Conservation (phyloP, 2,888 invertebrate genomes). For the Hoplodrina ambigua region DNA sequence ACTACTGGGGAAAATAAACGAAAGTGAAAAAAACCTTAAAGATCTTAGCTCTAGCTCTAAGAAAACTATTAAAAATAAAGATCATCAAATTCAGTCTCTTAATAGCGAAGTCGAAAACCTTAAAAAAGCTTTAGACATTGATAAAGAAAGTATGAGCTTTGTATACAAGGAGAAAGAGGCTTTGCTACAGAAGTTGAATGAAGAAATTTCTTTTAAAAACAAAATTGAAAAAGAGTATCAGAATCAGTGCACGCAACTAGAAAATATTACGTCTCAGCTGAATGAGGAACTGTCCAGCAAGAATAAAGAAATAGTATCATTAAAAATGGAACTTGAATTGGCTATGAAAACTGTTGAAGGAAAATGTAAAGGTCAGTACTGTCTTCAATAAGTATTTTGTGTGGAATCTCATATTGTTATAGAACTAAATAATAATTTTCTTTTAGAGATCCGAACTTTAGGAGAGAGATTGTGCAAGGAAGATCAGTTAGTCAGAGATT, state of each 20-base stretch:
- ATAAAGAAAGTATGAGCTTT: conserved; percentile 55
- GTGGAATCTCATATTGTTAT: not conserved
- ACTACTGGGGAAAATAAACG: conserved; percentile 69
- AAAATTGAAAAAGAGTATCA: conserved; percentile 72
- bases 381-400: not conserved
- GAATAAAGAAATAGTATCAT: conserved; percentile 54
- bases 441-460: conserved; percentile 67
- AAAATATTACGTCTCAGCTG: conserved; percentile 60
- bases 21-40: conserved; percentile 68
- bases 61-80: conserved; percentile 53
- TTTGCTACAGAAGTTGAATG: conserved; percentile 64
- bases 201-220: conserved; percentile 64
- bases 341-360: conserved; percentile 62
- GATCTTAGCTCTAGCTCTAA: conserved; percentile 56
- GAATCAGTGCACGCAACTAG: conserved; percentile 64
- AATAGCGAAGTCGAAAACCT: conserved; percentile 66
- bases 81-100: conserved; percentile 60
- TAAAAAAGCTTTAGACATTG: conserved; percentile 57
- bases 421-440: conserved; percentile 27
- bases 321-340: conserved; percentile 58
- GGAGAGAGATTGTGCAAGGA: conserved; percentile 58
- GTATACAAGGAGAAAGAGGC: conserved; percentile 65
- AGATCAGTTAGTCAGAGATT: conserved; percentile 53
- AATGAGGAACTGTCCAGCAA: conserved; percentile 65
- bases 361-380: conserved; percentile 68